Evolutionary conservation across 1,140 invertebrate species (phyloP), one percentile per base, ranked within the genome.

Genomic region (Sipha flava): DNA sequence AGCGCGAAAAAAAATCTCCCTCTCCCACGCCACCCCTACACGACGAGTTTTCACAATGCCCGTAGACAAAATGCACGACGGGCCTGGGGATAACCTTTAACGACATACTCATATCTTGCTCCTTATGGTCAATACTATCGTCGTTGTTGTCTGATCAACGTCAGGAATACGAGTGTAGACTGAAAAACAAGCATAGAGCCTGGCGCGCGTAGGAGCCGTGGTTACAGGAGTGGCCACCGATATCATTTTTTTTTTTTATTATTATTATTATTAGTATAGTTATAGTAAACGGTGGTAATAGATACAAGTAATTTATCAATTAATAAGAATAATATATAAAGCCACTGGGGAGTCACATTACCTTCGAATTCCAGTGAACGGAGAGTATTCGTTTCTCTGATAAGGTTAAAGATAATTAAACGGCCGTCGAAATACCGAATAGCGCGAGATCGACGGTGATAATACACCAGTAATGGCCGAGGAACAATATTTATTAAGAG

Each of bases 361-460:
- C 73, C 73, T 77, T 57, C 52, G 34, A 12, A 77, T 77, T 77
- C 73, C 73, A 57, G 73, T 29, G 34, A 21, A 21, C 52, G n/a
- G n/a, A 16, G 16, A 7, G 21, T 23, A 23, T 16, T 72, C 6
- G 68, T 26, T 72, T 49, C 31, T 47, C 14, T 54, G 70, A 75
- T 75, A 54, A 73, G 70, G 40, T 52, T 54, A 75, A n/a, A 70
- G 26, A 31, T 47, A 16, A 12, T 37, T 16, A 45, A 47, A 37
- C 34, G 2, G 12, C 12, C 4, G 54, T 6, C 57, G 21, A 10
- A 18, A 34, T 66, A n/a, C n/a, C 4, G 12, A 40, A 37, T 21
- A 21, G 5, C 3, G 43, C 31, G 34, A 62, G 29, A 14, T 57
- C 52, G 52, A n/a, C n/a, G n/a, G n/a, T n/a, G n/a, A n/a, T n/a